Conservation (phyloP, 2,797 vertebrate genomes). For the Liparis tanakae region DNA sequence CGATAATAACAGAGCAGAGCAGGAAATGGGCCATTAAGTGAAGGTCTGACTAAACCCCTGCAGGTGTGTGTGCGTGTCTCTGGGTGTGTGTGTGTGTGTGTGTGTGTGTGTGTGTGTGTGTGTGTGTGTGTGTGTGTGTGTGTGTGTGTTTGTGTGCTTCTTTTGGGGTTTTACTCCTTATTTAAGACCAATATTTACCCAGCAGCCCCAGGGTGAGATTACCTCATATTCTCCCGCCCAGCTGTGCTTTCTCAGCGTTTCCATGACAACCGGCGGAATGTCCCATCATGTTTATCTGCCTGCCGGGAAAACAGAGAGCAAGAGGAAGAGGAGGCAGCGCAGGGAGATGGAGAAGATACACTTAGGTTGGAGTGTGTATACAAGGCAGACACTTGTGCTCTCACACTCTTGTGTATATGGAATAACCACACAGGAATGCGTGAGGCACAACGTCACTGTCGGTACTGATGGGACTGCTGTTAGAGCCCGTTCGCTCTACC, state of each 20-base stretch:
- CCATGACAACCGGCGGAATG: slow-evolving; percentile 93
- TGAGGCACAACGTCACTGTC: slow-evolving; percentile 5
- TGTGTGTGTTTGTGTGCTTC: slow-evolving; percentile 78
- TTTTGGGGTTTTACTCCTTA: slow-evolving; percentile 87
- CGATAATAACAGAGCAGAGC: slow-evolving; percentile 62
- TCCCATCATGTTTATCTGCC: slow-evolving; percentile 91
- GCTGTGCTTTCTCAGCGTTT: slow-evolving; percentile 94
- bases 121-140: slow-evolving; percentile 64
- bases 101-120: slow-evolving; percentile 67
- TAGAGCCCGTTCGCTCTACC: not conserved
- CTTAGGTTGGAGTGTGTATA: slow-evolving; percentile 41
- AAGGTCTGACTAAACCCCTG: slow-evolving; percentile 57
- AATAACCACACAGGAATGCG: slow-evolving; percentile 26
- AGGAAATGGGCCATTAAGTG: slow-evolving; percentile 68
- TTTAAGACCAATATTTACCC: slow-evolving; percentile 97
- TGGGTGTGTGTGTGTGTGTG: slow-evolving; percentile 71
- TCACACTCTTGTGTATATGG: slow-evolving; percentile 17
- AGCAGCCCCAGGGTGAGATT: slow-evolving; percentile 93
- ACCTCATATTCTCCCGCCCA: slow-evolving; percentile 93
- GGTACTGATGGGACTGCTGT: not conserved
- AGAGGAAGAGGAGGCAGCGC: slow-evolving; percentile 53
- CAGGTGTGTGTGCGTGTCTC: slow-evolving; percentile 63
- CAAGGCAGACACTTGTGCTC: slow-evolving; percentile 15
- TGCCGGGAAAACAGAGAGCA: slow-evolving; percentile 87
- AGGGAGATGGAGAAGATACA: slow-evolving; percentile 54